phyloP scores from a whole-genome alignment of 2,888 invertebrate species.

The Polyploca ridens region DNA sequence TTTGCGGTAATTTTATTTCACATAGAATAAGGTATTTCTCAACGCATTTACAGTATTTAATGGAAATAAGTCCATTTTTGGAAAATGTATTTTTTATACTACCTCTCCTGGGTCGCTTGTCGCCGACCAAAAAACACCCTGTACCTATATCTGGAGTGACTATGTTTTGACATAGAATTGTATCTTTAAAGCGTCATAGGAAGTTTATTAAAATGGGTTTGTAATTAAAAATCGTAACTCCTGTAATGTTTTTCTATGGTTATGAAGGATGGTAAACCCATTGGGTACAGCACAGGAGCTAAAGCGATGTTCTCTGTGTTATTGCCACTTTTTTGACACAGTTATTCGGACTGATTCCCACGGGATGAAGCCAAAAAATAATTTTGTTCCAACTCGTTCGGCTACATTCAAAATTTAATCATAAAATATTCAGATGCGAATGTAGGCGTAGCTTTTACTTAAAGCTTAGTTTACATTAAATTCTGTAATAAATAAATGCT shows the following conservation, averaged over 20 bases:
- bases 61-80: too few species aligned
- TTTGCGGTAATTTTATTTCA: too few species aligned
- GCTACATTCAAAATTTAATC: constrained; percentile 10
- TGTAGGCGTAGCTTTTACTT: constrained; percentile 2
- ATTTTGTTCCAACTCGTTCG: constrained; percentile 19
- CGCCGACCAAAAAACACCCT: too few species aligned
- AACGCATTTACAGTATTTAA: too few species aligned
- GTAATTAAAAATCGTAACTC: too few species aligned
- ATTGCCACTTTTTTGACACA: constrained; percentile 29
- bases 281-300: constrained; percentile 20
- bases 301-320: constrained; percentile 32
- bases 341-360: constrained; percentile 26
- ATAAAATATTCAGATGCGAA: not conserved
- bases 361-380: constrained; percentile 21
- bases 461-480: not conserved
- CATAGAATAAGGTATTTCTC: too few species aligned
- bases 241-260: too few species aligned
- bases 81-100: too few species aligned
- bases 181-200: not conserved
- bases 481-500: not conserved
- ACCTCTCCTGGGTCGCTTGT: too few species aligned
- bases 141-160: not conserved
- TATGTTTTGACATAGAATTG: not conserved
- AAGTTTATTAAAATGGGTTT: too few species aligned
- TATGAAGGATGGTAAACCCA: constrained; percentile 13